Conservation (phyloP, 2,888 invertebrate genomes). For the Pachliopta kotzebuea region DNA sequence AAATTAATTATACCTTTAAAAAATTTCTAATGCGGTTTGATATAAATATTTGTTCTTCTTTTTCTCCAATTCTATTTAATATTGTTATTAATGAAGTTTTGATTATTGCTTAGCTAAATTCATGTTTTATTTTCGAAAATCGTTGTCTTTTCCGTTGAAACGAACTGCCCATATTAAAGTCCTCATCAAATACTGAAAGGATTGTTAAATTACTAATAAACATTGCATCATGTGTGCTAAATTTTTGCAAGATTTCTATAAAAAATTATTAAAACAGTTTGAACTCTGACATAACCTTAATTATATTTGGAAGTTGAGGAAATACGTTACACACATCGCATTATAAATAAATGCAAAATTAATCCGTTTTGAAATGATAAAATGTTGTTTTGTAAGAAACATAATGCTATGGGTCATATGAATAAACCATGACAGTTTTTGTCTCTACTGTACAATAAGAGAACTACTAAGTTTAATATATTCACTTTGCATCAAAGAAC, state of each 20-base stretch:
- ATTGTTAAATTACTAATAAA: not conserved
- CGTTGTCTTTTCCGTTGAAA: not conserved
- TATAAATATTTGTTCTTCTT: too few species aligned
- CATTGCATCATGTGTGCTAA: constrained; percentile 15
- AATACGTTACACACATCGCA: constrained; percentile 13
- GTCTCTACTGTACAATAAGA: not conserved
- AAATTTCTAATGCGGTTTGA: too few species aligned
- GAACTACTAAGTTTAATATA: not conserved
- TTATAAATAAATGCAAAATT: constrained; percentile 8
- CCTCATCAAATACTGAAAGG: not conserved
- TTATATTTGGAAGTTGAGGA: constrained; percentile 17
- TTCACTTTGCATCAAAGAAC: not conserved
- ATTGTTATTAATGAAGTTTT: too few species aligned
- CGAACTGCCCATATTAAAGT: not conserved
- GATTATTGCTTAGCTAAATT: not conserved
- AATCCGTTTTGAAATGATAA: constrained; percentile 17
- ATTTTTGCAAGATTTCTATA: constrained; percentile 11
- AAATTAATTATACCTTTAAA: too few species aligned
- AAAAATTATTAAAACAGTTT: constrained; percentile 9
- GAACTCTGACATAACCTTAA: constrained; percentile 28
- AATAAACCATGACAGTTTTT: constrained; percentile 7
- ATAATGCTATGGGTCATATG: constrained; percentile 1
- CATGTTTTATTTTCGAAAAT: not conserved
- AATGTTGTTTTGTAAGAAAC: constrained; percentile 10
- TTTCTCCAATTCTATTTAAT: too few species aligned